Conservation (phyloP, 2,888 invertebrate species). For the Diadegma fenestrale region DNA sequence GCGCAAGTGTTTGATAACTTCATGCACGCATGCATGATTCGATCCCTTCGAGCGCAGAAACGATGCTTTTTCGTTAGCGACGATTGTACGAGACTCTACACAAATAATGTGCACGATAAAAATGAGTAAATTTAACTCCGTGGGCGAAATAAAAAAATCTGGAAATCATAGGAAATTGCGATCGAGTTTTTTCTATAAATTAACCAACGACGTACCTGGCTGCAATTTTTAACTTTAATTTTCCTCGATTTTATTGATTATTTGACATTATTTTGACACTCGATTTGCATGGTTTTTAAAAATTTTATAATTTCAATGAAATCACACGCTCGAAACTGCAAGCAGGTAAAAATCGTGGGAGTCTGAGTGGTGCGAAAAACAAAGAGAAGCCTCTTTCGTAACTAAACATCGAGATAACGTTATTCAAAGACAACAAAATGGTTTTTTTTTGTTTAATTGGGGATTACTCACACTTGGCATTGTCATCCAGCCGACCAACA, state of each 20-base stretch:
- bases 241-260: not conserved
- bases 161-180: slow-evolving; percentile 28
- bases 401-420: slow-evolving; percentile 65
- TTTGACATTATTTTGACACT: not conserved
- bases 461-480: slow-evolving; percentile 84
- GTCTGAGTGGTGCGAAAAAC: slow-evolving; percentile 30
- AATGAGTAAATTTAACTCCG: slow-evolving; percentile 11
- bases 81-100: slow-evolving; percentile 36
- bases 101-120: slow-evolving; percentile 38
- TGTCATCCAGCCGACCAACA: slow-evolving; percentile 84
- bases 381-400: slow-evolving; percentile 45
- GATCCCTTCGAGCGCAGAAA: slow-evolving; percentile 4
- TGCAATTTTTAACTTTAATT: slow-evolving; percentile 10
- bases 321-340: slow-evolving; percentile 12
- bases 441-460: slow-evolving; percentile 72
- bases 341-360: slow-evolving; percentile 41
- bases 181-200: slow-evolving; percentile 37
- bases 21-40: slow-evolving; percentile 44
- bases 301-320: not conserved
- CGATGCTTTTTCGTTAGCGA: slow-evolving; percentile 22
- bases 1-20: slow-evolving; percentile 18
- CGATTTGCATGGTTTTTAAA: not conserved
- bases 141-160: slow-evolving; percentile 20
- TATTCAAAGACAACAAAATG: slow-evolving; percentile 56
- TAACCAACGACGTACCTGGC: slow-evolving; percentile 39